phyloP scores from a whole-genome alignment of 2,888 invertebrate genomes.

The Drosophila yooni region DNA sequence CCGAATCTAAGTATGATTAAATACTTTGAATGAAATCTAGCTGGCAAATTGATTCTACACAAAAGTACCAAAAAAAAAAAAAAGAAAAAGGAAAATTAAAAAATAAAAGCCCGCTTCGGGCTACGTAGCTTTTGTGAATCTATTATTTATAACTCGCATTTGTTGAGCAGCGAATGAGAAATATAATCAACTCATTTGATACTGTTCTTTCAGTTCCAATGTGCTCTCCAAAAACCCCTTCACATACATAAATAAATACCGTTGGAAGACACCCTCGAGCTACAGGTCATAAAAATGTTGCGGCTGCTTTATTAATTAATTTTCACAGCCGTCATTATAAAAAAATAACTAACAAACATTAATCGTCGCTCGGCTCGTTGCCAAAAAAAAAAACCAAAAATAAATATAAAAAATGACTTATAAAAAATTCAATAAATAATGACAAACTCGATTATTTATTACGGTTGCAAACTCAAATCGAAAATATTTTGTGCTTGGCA shows the following conservation, averaged over 20 bases:
- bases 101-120: conserved; percentile 1
- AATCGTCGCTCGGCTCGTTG: conserved; percentile 40
- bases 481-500: conserved; percentile 35
- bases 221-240: conserved; percentile 4
- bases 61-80: neutral
- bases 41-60: conserved; percentile 22
- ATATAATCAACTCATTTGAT: neutral
- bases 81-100: neutral
- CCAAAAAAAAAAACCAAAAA: conserved; percentile 14
- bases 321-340: conserved; percentile 44
- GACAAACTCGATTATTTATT: conserved; percentile 35
- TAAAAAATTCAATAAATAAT: conserved; percentile 36
- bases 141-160: conserved; percentile 4
- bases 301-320: conserved; percentile 45
- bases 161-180: conserved; percentile 1
- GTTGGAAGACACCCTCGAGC: conserved; percentile 24
- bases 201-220: neutral
- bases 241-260: neutral
- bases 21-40: conserved; percentile 20
- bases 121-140: neutral
- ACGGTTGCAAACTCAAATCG: conserved; percentile 17
- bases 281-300: conserved; percentile 43
- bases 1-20: conserved; percentile 50
- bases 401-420: conserved; percentile 7
- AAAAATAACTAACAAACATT: conserved; percentile 22